phyloP scores from a whole-genome alignment of 2,797 vertebrate genomes.

The Masticophis lateralis region DNA sequence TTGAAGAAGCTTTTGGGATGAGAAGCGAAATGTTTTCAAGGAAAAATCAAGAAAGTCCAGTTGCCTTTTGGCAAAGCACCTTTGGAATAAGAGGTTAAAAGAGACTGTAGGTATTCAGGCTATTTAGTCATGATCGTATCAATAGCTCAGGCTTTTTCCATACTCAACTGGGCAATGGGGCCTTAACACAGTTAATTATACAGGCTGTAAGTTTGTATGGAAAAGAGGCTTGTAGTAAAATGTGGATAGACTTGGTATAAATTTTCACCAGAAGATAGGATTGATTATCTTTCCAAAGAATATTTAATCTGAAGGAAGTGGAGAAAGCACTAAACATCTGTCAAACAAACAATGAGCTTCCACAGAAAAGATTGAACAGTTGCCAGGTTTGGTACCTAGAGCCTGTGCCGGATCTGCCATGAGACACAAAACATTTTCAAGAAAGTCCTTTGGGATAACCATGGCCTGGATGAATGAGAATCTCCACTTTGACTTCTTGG shows the following conservation, averaged over 20 bases:
- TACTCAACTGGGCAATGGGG: no score
- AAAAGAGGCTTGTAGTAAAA: not conserved
- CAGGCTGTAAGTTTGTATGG: not conserved
- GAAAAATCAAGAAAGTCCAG: not conserved
- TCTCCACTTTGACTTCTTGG: not conserved
- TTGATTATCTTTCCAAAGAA: not conserved
- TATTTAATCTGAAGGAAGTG: not conserved
- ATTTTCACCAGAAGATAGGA: not conserved
- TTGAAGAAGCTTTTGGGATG: not conserved
- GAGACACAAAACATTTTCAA: not conserved
- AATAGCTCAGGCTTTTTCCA: not conserved
- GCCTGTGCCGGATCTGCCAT: not conserved
- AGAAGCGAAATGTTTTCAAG: not conserved
- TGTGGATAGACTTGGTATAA: not conserved
- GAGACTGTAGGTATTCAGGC: not conserved
- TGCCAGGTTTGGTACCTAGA: not conserved
- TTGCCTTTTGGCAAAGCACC: not conserved
- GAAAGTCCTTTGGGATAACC: not conserved
- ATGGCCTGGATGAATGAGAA: not conserved
- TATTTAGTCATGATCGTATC: not conserved
- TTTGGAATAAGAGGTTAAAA: not conserved
- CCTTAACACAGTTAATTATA: not conserved
- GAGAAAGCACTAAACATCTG: not conserved
- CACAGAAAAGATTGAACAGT: not conserved
- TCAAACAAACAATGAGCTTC: not conserved